phyloP scores from a whole-genome alignment of 2,888 invertebrate genomes.

The Drosophila austrosaltans region DNA sequence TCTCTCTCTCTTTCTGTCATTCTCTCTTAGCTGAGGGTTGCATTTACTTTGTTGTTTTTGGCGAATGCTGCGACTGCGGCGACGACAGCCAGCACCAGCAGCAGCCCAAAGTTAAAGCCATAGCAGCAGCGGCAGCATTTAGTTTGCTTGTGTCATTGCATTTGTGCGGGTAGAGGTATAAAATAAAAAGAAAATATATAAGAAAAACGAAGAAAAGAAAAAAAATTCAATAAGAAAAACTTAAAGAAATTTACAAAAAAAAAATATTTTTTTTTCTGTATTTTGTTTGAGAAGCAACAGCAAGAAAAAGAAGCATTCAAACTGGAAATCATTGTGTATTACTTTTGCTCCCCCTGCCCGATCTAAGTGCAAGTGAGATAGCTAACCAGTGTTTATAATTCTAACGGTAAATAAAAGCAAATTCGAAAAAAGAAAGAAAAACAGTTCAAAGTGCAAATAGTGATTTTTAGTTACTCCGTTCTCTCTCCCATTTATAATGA shows the following conservation, averaged over 20 bases:
- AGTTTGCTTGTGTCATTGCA: constrained; percentile 77
- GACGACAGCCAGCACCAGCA: constrained; percentile 42
- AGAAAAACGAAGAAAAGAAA: constrained; percentile 35
- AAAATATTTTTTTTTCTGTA: constrained; percentile 50
- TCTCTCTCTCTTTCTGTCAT: not conserved
- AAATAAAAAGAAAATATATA: constrained; percentile 30
- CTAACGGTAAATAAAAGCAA: constrained; percentile 46
- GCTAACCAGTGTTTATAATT: constrained; percentile 22
- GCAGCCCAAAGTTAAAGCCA: constrained; percentile 46
- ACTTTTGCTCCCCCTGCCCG: not conserved
- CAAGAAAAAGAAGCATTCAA: not conserved
- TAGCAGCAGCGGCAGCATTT: constrained; percentile 58
- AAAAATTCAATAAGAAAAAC: constrained; percentile 27
- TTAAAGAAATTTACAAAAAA: constrained; percentile 24
- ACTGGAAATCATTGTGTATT: constrained; percentile 3
- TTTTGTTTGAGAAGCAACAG: constrained; percentile 20
- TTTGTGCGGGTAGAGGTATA: constrained; percentile 71
- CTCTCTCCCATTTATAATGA: not conserved
- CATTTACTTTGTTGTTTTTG: constrained; percentile 29
- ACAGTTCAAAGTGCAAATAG: constrained; percentile 41
- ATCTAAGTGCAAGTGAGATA: constrained; percentile 12
- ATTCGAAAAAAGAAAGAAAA: constrained; percentile 28
- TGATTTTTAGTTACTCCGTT: constrained; percentile 1
- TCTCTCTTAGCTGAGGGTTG: constrained; percentile 11
- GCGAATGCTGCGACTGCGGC: constrained; percentile 37